Evolutionary conservation across 2,113 vertebrate species (phyloP).

Genomic region (Engraulis encrasicolus): DNA sequence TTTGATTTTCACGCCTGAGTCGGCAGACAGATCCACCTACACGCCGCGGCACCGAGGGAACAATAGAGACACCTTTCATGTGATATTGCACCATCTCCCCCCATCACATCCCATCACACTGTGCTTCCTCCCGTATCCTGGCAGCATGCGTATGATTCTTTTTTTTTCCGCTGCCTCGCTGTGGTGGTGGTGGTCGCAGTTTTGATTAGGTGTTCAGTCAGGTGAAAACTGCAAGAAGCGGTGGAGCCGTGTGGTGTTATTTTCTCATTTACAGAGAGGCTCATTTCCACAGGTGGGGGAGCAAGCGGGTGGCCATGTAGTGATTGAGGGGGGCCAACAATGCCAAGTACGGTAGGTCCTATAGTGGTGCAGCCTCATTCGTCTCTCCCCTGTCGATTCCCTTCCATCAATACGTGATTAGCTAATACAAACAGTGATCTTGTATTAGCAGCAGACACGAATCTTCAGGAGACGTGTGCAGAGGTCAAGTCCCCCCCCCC

Average conservation of each 20-base stretch:
- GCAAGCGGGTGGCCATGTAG: too few relatives aligned
- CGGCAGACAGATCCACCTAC: neutral
- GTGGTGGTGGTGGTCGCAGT: neutral
- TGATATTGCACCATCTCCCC: neutral
- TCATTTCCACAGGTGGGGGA: conserved; percentile 49
- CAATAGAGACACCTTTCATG: neutral
- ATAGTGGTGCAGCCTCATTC: conserved; percentile 67
- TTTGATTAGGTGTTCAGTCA: neutral
- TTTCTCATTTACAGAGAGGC: conserved; percentile 26
- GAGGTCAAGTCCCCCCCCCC: neutral
- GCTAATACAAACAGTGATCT: conserved; percentile 75
- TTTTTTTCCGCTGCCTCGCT: neutral
- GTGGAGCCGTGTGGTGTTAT: conserved; percentile 23
- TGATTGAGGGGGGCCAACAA: conserved; percentile 18
- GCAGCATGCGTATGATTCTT: neutral
- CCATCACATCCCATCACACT: neutral
- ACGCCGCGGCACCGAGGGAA: neutral
- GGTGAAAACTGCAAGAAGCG: conserved; percentile 9
- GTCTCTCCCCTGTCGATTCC: conserved; percentile 61
- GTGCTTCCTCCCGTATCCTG: neutral
- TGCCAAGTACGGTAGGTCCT: too few relatives aligned
- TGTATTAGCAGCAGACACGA: conserved; percentile 65
- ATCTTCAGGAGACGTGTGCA: neutral
- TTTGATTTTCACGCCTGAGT: neutral
- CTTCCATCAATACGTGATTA: conserved; percentile 75